Evolutionary conservation across 2,113 vertebrate species (phyloP).

Genomic region (Brachyistius frenatus): DNA sequence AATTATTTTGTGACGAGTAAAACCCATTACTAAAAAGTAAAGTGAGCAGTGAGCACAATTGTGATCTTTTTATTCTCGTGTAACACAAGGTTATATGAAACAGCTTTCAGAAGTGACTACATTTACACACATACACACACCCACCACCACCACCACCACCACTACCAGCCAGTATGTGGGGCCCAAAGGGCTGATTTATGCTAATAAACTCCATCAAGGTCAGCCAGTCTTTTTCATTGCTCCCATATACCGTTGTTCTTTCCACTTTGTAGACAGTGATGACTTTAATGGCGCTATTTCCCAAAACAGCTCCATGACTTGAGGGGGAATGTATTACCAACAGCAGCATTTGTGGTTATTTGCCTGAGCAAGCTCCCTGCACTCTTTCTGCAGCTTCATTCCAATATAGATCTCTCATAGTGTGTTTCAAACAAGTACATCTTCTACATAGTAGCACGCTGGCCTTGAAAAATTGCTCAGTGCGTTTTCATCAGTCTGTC

Average conservation of each 20-base stretch:
- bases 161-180: conserved; percentile 39
- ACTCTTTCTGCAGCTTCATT: conserved; percentile 45
- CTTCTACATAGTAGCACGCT: conserved; percentile 10
- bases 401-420: conserved; percentile 6
- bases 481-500: background rate
- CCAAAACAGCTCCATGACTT: conserved; percentile 62
- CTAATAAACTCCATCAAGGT: conserved; percentile 79
- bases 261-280: conserved; percentile 69
- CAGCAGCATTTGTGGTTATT: conserved; percentile 52
- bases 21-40: background rate
- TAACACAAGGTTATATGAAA: conserved; percentile 34
- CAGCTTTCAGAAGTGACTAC: conserved; percentile 34
- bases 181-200: conserved; percentile 71
- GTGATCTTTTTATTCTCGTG: conserved; percentile 27
- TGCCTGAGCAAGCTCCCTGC: conserved; percentile 42
- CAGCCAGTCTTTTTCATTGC: conserved; percentile 56
- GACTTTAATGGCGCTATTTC: conserved; percentile 68
- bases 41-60: conserved; percentile 15
- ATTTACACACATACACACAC: conserved; percentile 32
- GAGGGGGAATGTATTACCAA: conserved; percentile 54
- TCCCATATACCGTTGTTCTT: conserved; percentile 58
- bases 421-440: conserved; percentile 11
- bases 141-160: conserved; percentile 43
- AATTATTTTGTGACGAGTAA: background rate
- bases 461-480: background rate